A percentile compares a stretch with the other conserved stretches of the same genome.
Conservation (phyloP, 2,113 vertebrate genomes). For the Aspidoscelis tigris region DNA sequence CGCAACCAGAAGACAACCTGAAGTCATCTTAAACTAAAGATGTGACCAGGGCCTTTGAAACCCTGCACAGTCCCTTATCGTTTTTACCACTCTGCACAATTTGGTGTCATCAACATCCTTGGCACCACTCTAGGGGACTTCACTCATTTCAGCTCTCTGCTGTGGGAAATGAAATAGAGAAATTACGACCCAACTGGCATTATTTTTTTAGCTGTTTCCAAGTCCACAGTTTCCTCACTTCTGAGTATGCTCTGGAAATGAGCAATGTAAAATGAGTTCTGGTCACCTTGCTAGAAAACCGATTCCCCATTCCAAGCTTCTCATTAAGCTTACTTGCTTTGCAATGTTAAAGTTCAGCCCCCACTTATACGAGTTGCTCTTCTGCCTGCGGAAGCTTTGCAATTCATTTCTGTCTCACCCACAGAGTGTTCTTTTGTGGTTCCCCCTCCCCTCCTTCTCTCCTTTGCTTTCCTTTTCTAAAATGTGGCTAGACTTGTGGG, state of each 20-base stretch:
- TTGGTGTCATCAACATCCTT: too few species aligned
- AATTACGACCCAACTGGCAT: too few species aligned
- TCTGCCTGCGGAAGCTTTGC: slow-evolving; percentile 35
- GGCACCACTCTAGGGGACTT: too few species aligned
- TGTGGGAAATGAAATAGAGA: too few species aligned
- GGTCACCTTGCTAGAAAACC: slow-evolving; percentile 10
- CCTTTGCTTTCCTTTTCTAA: not conserved
- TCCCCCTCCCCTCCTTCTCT: too few species aligned
- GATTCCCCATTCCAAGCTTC: not conserved
- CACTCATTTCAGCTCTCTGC: too few species aligned
- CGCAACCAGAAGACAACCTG: too few species aligned
- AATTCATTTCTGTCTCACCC: slow-evolving; percentile 27
- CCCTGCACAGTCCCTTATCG: too few species aligned
- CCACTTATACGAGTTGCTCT: not conserved
- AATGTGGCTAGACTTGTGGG: slow-evolving; percentile 41
- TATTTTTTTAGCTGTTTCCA: not conserved
- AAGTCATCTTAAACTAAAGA: too few species aligned
- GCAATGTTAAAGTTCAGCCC: slow-evolving; percentile 6
- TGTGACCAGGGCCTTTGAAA: too few species aligned
- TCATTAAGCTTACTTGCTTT: not conserved
- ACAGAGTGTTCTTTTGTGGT: accelerated
- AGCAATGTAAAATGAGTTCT: not conserved
- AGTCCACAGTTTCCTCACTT: not conserved
- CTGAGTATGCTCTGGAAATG: not conserved
- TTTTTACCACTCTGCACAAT: too few species aligned